Evolutionary conservation across 2,113 vertebrate species (phyloP).

Genomic region (Scytalopus superciliaris): DNA sequence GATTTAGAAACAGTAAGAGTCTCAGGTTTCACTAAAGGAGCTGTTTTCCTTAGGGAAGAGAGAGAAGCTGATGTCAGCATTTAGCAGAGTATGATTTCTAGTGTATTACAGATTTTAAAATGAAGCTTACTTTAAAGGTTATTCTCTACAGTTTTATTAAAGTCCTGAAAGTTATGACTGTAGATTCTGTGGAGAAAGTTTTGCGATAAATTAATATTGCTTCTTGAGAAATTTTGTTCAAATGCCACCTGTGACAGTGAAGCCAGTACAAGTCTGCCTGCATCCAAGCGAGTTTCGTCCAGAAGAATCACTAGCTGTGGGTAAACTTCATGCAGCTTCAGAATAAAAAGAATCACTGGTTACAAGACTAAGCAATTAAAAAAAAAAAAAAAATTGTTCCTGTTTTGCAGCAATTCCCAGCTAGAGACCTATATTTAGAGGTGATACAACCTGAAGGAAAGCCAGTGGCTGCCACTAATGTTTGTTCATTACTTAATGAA

Average conservation of each 20-base stretch:
- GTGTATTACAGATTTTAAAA: neutral
- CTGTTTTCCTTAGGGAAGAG: neutral
- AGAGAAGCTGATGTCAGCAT: neutral
- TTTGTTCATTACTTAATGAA: neutral
- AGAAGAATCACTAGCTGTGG: neutral
- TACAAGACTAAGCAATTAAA: neutral
- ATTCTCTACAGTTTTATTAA: neutral
- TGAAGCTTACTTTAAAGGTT: neutral
- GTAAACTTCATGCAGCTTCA: neutral
- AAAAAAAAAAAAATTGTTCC: neutral
- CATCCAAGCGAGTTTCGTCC: neutral
- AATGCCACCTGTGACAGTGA: neutral
- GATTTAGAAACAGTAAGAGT: neutral
- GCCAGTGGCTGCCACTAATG: neutral
- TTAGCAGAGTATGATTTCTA: neutral
- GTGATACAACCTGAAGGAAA: neutral
- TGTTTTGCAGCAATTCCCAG: neutral
- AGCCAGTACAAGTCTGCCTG: neutral
- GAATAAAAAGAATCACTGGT: neutral
- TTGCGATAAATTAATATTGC: neutral
- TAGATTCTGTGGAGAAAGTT: neutral
- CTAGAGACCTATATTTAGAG: neutral
- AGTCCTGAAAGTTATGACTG: neutral
- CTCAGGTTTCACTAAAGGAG: slow-evolving; percentile 14
- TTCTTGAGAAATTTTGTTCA: neutral